Percentiles rank a stretch among this genome's conserved stretches.
phyloP scores from a whole-genome alignment of 2,888 invertebrate genomes.

The Cryptocheilus praepositus region DNA sequence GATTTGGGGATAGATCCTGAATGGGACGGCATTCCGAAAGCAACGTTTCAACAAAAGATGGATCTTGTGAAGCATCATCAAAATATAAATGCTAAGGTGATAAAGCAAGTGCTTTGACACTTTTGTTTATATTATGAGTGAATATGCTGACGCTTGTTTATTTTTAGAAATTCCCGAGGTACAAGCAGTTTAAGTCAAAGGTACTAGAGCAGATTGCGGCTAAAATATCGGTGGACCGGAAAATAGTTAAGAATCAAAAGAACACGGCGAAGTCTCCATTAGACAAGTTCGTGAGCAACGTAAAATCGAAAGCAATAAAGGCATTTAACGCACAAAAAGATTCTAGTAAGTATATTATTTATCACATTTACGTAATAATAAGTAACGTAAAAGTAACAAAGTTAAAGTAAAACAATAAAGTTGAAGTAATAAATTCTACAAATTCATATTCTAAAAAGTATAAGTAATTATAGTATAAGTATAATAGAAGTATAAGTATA shows the following conservation, averaged over 20 bases:
- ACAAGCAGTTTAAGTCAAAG: constrained; percentile 75
- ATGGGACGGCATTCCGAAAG: constrained; percentile 78
- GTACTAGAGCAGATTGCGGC: constrained; percentile 76
- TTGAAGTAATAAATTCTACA: too few species aligned
- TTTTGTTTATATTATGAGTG: constrained; percentile 24
- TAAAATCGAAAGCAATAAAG: constrained; percentile 77
- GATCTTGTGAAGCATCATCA: constrained; percentile 78
- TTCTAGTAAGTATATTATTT: background rate
- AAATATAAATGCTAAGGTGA: constrained; percentile 78
- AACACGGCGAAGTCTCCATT: constrained; percentile 73
- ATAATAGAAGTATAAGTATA: too few species aligned
- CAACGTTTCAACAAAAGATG: constrained; percentile 78
- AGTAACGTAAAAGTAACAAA: too few species aligned
- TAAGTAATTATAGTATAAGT: too few species aligned
- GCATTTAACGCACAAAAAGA: constrained; percentile 48
- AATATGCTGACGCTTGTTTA: too few species aligned
- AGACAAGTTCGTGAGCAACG: constrained; percentile 76
- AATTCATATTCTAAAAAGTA: too few species aligned
- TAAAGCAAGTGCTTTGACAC: constrained; percentile 6
- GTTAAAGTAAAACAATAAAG: too few species aligned
- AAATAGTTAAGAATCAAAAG: constrained; percentile 56
- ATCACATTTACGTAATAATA: too few species aligned
- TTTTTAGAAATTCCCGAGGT: constrained; percentile 76
- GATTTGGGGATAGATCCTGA: constrained; percentile 81
- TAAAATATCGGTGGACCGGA: constrained; percentile 65